Base-by-base conservation (phyloP, 1,140 invertebrate genomes). In the Drosophila oshimai region DNA sequence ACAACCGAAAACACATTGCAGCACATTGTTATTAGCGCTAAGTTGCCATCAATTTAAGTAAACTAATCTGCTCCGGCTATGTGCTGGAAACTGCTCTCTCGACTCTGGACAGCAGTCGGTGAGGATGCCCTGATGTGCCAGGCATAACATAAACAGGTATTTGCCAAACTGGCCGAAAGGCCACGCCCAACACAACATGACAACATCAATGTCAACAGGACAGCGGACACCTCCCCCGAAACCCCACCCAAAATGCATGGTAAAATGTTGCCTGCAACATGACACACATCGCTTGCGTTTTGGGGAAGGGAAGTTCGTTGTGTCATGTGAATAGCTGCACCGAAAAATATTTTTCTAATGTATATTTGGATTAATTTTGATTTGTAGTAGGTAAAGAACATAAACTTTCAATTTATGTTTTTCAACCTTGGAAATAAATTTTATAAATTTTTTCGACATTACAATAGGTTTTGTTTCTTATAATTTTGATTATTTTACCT, bases 41-140 rank as follows among this genome's bases (percentile, higher is more conserved):
- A 88, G 84, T 88, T 88, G 74, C 79, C 78, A 88, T 88, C 75
- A 89, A 83, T 88, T 88, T 88, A 70, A 75, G 77, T 73, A 83
- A 88, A 88, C 83, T 88, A 88, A 88, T 88, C 83, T 83, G 81
- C 81, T 34, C 4, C 2, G n/a, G 37, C 51, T 58, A 26, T 18
- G n/a, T 12, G 22, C 12, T 7, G 51, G 28, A 42, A 41, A 58
- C 36, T 34, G 28, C 41, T 28, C 39, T 44, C 36, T 22, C 39
- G 22, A n/a, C 33, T 39, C 36, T 28, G 41, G 24, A 33, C 42
- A 26, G 36, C 37, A 28, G 18, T 17, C 20, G 26, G 36, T 65
- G 46, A 42, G 69, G 60, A 55, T 55, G 29, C 17, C 45, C 44
- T 10, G 61, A 49, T 51, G 60, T 57, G 57, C 42, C 55, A 55